Evolutionary conservation across 1,140 invertebrate species (phyloP).

Genomic region (Hycleus phaleratus): DNA sequence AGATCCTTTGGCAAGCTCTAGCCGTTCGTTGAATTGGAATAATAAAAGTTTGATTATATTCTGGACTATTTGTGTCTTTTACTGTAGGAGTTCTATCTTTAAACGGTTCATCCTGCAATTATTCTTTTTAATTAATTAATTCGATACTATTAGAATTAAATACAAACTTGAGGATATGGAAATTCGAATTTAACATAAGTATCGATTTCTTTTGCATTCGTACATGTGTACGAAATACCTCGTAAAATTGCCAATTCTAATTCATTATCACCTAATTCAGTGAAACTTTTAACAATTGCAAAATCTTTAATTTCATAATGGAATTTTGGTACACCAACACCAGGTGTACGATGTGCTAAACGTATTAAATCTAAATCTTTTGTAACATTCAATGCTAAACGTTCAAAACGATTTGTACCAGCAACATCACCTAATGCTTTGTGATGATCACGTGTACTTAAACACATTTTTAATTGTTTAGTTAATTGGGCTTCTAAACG

Average conservation of each 20-base stretch:
- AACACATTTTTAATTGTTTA: conserved; percentile 76
- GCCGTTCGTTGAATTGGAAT: conserved; percentile 73
- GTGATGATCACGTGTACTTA: conserved; percentile 80
- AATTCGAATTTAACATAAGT: conserved; percentile 93
- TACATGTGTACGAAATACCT: conserved; percentile 80
- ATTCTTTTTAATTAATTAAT: no score
- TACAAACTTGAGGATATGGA: conserved; percentile 75
- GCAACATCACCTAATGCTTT: conserved; percentile 89
- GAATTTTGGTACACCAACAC: conserved; percentile 73
- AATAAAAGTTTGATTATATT: conserved; percentile 72
- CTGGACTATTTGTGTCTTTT: conserved; percentile 81
- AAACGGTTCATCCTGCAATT: conserved; percentile 65
- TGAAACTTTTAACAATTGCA: conserved; percentile 86
- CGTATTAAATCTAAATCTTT: conserved; percentile 84
- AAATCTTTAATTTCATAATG: conserved; percentile 89
- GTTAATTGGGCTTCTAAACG: conserved; percentile 75
- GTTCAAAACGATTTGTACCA: conserved; percentile 69
- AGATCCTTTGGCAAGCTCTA: conserved; percentile 70
- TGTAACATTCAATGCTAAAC: conserved; percentile 71
- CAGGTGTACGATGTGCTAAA: conserved; percentile 55
- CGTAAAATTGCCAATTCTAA: conserved; percentile 79
- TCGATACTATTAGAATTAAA: background rate
- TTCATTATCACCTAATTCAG: conserved; percentile 86
- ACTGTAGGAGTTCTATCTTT: conserved; percentile 68
- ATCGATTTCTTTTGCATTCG: conserved; percentile 81